A percentile compares a stretch with the other conserved stretches of the same genome.
Conservation (phyloP, 1,140 invertebrate species). For the Drosophila ironensis region DNA sequence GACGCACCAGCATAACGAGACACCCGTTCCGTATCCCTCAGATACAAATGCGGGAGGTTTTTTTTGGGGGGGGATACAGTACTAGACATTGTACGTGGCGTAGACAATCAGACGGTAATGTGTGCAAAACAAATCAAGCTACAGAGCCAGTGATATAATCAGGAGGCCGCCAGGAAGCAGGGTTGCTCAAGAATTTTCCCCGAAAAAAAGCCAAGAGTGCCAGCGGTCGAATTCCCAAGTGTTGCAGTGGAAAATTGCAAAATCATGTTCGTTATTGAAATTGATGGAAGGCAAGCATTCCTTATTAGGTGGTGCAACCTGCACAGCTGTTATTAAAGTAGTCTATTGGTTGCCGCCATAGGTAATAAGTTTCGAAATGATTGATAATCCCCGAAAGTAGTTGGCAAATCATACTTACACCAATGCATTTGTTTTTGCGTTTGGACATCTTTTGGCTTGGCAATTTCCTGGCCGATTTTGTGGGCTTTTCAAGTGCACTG, state of each 20-base stretch:
- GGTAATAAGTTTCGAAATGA: conserved; percentile 1
- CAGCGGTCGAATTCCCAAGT: conserved; percentile 31
- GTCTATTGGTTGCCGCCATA: neutral
- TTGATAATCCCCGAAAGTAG: conserved; percentile 1
- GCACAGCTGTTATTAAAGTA: conserved; percentile 17
- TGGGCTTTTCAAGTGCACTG: neutral
- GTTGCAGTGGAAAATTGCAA: conserved; percentile 32
- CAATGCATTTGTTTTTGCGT: neutral
- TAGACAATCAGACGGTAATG: conserved; percentile 70
- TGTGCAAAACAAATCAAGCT: conserved; percentile 77
- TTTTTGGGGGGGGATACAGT: neutral
- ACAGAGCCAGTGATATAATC: conserved; percentile 65
- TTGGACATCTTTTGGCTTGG: conserved; percentile 9
- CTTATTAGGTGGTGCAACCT: conserved; percentile 9
- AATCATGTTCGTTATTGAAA: conserved; percentile 41
- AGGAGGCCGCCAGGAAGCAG: conserved; percentile 33
- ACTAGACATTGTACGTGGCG: conserved; percentile 48
- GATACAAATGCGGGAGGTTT: conserved; percentile 33
- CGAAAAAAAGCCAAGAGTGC: neutral
- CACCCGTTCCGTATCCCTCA: neutral
- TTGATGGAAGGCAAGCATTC: conserved; percentile 21
- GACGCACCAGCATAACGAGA: conserved; percentile 62
- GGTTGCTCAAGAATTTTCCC: conserved; percentile 24
- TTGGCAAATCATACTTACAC: no score
- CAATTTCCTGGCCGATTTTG: conserved; percentile 27